Conservation (phyloP, 2,797 vertebrate genomes). For the Sternarchorhynchus goeldii region DNA sequence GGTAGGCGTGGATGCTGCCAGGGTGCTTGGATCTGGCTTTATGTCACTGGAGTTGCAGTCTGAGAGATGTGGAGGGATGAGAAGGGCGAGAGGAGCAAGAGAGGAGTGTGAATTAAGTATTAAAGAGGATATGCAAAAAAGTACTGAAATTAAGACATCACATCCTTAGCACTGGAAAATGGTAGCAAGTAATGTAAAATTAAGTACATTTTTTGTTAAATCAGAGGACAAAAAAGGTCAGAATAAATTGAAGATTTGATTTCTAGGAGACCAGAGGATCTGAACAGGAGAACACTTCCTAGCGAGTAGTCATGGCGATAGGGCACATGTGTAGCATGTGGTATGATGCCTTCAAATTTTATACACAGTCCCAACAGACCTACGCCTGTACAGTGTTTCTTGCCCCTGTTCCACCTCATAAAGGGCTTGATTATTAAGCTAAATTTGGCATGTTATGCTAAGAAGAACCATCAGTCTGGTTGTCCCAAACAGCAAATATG, state of each 20-base stretch:
- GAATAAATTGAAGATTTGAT: neutral
- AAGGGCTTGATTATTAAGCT: too few relatives aligned
- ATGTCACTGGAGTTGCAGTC: conserved; percentile 96
- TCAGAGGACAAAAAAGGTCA: neutral
- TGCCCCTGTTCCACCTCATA: too few relatives aligned
- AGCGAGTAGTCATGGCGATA: too few relatives aligned
- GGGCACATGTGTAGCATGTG: too few relatives aligned
- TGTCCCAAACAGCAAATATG: too few relatives aligned
- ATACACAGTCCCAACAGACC: too few relatives aligned
- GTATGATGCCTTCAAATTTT: too few relatives aligned
- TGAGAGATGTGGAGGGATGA: conserved; percentile 54
- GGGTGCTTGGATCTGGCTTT: conserved; percentile 91
- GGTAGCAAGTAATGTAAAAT: neutral
- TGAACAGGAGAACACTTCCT: too few relatives aligned
- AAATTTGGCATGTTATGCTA: too few relatives aligned
- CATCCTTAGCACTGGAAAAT: neutral
- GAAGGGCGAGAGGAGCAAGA: neutral
- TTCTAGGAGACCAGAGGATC: neutral
- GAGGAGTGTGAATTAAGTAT: neutral
- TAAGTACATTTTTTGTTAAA: neutral
- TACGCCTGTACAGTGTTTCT: too few relatives aligned
- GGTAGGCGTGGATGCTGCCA: conserved; percentile 94
- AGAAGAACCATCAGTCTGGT: too few relatives aligned
- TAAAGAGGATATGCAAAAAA: neutral
- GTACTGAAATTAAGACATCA: too few relatives aligned